phyloP scores from a whole-genome alignment of 2,797 vertebrate species.

The Bucorvus abyssinicus region DNA sequence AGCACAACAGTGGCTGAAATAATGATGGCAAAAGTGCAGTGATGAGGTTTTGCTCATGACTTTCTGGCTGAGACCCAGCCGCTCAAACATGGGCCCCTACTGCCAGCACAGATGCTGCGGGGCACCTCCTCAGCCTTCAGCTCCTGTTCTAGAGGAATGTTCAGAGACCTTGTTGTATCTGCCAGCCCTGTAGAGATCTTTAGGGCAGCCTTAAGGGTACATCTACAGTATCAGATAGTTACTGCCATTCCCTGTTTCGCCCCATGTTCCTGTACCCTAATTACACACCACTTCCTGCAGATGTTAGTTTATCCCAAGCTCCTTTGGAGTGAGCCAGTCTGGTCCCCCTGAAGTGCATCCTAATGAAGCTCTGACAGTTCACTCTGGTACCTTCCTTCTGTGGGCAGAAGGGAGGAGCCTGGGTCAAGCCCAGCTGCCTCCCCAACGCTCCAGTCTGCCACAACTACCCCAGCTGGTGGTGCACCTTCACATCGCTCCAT shows the following conservation, averaged over 20 bases:
- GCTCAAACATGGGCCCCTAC: not conserved
- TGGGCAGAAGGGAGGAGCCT: too few relatives aligned
- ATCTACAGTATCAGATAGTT: not conserved
- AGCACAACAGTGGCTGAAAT: not conserved
- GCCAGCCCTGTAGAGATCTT: not conserved
- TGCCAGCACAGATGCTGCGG: not conserved
- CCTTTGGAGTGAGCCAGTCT: not conserved
- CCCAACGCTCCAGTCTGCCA: not conserved
- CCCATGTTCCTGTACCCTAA: not conserved
- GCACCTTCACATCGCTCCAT: not conserved
- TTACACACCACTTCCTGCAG: not conserved
- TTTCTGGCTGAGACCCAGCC: not conserved
- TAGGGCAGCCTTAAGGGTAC: not conserved
- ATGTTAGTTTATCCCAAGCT: not conserved
- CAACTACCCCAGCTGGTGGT: too few relatives aligned
- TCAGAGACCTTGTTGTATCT: not conserved
- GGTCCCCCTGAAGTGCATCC: not conserved
- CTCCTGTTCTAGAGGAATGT: not conserved
- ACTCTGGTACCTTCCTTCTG: not conserved
- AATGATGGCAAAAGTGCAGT: not conserved
- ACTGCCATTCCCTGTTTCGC: not conserved
- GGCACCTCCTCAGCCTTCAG: not conserved
- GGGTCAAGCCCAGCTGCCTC: not conserved
- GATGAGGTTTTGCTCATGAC: not conserved
- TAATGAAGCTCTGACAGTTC: not conserved